Base-by-base conservation (phyloP, 2,113 vertebrate genomes). In the Redunca redunca region DNA sequence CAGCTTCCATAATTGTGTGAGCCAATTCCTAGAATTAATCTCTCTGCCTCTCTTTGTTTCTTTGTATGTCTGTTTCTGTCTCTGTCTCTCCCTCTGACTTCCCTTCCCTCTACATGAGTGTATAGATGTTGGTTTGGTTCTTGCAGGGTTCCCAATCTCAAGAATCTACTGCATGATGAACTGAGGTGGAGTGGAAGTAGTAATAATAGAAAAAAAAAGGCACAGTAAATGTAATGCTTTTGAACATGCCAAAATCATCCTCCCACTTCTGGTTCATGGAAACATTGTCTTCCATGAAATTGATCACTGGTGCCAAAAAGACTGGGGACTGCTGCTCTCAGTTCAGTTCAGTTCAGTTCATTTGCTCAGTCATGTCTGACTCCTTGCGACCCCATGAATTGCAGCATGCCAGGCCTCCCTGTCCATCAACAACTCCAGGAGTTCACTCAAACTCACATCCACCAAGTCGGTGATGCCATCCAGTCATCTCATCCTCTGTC, bases 361-460 rank as follows among this genome's bases (percentile, higher is more conserved):
- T 26, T 60, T 5, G 0, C 26, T 60, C 60, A 62, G 60, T 62
- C 13, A 0, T 62, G 60, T 62, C 1, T 0, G 1, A 62, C 60
- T 30, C 60, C 6, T 62, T 62, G 13, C 0, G 0, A 62, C 2
- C 6, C 60, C 60, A 30, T 30, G 28, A 62, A 62, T 3, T 0
- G 6, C 60, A 62, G 60, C 60, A 15, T 0, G 2, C 60, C 28
- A 62, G 28, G 60, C 60, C 60, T 62, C 60, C 1, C 1, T 30
- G 28, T 58, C 1, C 13, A 62, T 30, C 28, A 30, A 13, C 28
- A 62, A 14, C 60, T 30, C 60, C 60, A 15, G 60, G 13, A 62
- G 28, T 62, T 62, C 60, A 62, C 13, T 62, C 13, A 62, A 0
- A 30, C 60, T 62, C 60, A 30, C 6, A 0, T 7, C 60, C 60